These are phyloP conservation scores for Automeris io DNA, from an alignment of 2,888 invertebrate genomes.

Conservation along the genomic window DNA sequence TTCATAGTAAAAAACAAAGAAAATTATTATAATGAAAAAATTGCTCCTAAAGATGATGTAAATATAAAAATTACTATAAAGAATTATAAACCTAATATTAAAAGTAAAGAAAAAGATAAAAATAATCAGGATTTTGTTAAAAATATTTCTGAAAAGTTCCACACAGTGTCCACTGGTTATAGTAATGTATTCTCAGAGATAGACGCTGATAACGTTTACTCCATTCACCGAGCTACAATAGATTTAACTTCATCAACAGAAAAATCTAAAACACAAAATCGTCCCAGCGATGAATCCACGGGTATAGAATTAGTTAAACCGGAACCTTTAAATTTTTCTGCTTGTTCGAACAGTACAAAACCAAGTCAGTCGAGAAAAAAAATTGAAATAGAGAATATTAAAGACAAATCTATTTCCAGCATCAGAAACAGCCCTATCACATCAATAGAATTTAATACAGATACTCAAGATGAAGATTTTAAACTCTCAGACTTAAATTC, in stretches of 20 bases:
- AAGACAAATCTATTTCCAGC: conserved; percentile 9
- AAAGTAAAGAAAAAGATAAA: conserved; percentile 15
- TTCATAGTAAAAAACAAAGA: conserved; percentile 30
- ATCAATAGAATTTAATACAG: background rate
- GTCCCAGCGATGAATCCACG: conserved; percentile 8
- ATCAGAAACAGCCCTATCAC: conserved; percentile 10
- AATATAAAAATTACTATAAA: conserved; percentile 53
- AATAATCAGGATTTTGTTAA: conserved; percentile 33
- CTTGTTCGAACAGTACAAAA: conserved; percentile 16
- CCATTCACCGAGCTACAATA: conserved; percentile 39
- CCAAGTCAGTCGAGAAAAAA: conserved; percentile 11
- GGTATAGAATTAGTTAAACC: conserved; percentile 13
- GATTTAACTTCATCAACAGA: conserved; percentile 33
- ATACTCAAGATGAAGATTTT: conserved; percentile 8
- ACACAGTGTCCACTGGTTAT: conserved; percentile 50
- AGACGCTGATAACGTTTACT: conserved; percentile 29
- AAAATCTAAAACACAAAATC: conserved; percentile 16
- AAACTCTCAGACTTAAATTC: conserved; percentile 14
- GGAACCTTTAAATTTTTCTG: conserved; percentile 12
- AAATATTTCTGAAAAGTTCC: conserved; percentile 46
- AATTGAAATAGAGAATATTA: conserved; percentile 12
- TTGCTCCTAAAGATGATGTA: conserved; percentile 42
- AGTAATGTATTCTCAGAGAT: conserved; percentile 27
- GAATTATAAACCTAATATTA: conserved; percentile 33
- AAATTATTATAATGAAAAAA: conserved; percentile 18